These are phyloP conservation scores for Gadus chalcogrammus DNA, from an alignment of 2,113 vertebrate species.

Conservation along the genomic window DNA sequence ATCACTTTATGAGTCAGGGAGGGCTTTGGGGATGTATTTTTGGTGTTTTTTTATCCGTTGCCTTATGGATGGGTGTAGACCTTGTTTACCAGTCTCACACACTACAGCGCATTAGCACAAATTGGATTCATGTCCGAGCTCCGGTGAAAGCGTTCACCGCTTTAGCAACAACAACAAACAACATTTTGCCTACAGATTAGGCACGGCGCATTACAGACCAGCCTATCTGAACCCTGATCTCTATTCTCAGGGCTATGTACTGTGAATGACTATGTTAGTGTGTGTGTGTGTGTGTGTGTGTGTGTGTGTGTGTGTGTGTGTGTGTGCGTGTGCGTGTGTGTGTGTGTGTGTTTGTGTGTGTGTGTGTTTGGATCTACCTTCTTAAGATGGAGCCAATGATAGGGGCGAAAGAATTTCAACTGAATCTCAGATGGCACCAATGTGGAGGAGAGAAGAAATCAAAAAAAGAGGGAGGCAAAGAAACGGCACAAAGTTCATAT, in stretches of 20 bases:
- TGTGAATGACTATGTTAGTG: slow-evolving; percentile 19
- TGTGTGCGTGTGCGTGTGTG: slow-evolving; percentile 49
- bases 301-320: slow-evolving; percentile 50
- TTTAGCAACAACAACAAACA: slow-evolving; percentile 38
- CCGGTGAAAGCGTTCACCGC: slow-evolving; percentile 31
- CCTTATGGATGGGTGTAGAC: background rate
- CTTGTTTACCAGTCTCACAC: slow-evolving; percentile 1
- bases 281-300: slow-evolving; percentile 49
- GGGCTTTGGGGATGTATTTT: background rate
- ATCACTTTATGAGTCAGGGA: background rate
- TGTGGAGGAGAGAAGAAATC: no score
- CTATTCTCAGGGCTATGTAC: slow-evolving; percentile 42
- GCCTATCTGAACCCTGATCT: slow-evolving; percentile 62
- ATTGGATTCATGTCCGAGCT: slow-evolving; percentile 15
- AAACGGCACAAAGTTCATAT: slow-evolving; percentile 42
- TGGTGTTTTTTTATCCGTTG: background rate
- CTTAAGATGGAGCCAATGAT: slow-evolving; percentile 62
- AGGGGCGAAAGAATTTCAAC: slow-evolving; percentile 28
- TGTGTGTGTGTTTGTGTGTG: slow-evolving; percentile 51
- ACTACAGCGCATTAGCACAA: background rate
- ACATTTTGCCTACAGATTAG: slow-evolving; percentile 53
- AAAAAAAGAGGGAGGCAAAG: background rate
- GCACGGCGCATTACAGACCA: slow-evolving; percentile 53
- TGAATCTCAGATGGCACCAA: slow-evolving; percentile 16
- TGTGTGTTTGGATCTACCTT: slow-evolving; percentile 59